Evolutionary conservation across 1,140 invertebrate genomes (phyloP).

Genomic region (Drosophila tsacasi): DNA sequence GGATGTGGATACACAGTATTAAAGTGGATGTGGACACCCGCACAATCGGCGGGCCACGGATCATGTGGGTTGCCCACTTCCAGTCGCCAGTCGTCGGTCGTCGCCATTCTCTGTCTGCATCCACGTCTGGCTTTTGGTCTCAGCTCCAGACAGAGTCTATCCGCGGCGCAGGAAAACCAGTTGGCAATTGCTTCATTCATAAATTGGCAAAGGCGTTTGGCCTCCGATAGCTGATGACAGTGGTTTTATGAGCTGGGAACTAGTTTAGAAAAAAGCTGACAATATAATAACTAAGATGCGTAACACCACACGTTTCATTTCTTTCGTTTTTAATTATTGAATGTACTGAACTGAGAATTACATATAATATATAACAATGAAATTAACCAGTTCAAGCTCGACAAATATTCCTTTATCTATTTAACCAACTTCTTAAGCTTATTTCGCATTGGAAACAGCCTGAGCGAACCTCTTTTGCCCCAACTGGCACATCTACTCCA

Average conservation of each 20-base stretch:
- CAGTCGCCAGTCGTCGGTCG: conserved; percentile 7
- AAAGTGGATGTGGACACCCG: conserved; percentile 67
- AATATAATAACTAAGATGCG: background rate
- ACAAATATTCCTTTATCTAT: background rate
- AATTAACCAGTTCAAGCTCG: background rate
- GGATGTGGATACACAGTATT: conserved; percentile 45
- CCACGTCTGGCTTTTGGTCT: conserved; percentile 14
- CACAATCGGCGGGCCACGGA: conserved; percentile 34
- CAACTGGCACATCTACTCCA: background rate
- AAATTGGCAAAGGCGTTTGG: conserved; percentile 60
- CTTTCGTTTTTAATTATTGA: background rate
- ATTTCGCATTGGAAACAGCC: background rate
- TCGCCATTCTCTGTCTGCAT: conserved; percentile 19
- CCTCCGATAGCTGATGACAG: background rate
- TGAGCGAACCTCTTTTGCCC: background rate
- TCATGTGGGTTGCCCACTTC: conserved; percentile 63
- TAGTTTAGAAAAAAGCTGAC: conserved; percentile 5
- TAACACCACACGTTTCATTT: background rate
- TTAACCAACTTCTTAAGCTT: background rate
- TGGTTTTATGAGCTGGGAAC: conserved; percentile 4
- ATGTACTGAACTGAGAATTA: background rate
- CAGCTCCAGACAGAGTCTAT: conserved; percentile 36
- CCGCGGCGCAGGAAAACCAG: conserved; percentile 47
- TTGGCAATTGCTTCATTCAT: conserved; percentile 64
- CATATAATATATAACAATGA: no score